phyloP scores from a whole-genome alignment of 2,888 invertebrate genomes.

The Hedya salicella region DNA sequence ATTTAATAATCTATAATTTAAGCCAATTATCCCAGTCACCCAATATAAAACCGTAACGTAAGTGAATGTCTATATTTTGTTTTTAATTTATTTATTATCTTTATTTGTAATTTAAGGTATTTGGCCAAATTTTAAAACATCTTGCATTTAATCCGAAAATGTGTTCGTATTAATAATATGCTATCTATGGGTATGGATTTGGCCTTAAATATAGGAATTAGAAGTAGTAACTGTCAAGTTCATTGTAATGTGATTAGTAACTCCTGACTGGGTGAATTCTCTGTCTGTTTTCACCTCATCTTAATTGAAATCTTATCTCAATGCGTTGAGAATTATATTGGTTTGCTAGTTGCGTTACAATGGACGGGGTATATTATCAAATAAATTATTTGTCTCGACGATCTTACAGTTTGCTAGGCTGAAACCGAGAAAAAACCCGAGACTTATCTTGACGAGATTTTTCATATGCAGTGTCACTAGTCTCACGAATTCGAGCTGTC shows the following conservation, averaged over 20 bases:
- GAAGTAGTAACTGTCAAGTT: conserved; percentile 5
- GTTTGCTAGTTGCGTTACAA: not conserved
- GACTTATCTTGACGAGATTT: no score
- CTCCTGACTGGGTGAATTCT: not conserved
- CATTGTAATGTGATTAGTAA: conserved; percentile 1
- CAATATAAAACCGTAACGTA: not conserved
- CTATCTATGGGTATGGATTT: conserved; percentile 6
- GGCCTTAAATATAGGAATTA: conserved; percentile 17
- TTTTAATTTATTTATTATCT: conserved; percentile 29
- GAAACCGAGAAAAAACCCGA: no score
- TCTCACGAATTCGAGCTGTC: no score
- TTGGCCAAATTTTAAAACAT: conserved; percentile 6
- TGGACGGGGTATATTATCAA: conserved; percentile 6
- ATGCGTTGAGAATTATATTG: not conserved
- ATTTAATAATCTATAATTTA: conserved; percentile 31
- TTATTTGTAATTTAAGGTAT: not conserved
- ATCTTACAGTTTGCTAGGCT: no score
- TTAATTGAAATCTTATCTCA: not conserved
- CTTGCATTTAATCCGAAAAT: conserved; percentile 24
- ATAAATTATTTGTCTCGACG: conserved; percentile 7
- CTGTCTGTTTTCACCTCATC: not conserved
- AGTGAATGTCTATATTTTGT: conserved; percentile 27
- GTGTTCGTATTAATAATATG: conserved; percentile 19
- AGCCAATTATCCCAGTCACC: conserved; percentile 18
- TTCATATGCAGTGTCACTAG: no score